Base-by-base conservation (phyloP, 2,113 vertebrate species). In the Ramphastos sulfuratus region DNA sequence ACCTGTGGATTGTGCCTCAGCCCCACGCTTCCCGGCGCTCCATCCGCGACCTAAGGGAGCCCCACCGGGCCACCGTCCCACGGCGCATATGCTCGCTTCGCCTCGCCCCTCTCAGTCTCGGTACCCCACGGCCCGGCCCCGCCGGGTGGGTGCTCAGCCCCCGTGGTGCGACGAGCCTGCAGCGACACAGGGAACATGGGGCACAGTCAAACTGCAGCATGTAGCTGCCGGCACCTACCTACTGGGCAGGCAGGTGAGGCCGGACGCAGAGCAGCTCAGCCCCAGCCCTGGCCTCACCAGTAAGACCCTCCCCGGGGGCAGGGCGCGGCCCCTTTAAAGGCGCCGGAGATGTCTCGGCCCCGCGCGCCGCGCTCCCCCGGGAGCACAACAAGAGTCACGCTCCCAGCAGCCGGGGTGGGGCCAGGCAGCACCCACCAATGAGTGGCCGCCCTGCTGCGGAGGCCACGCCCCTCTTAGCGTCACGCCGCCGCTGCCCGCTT, bases 301-400 rank as follows among this genome's bases (percentile, higher is more conserved):
- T n/a, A 17, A 7, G 9, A 2, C 5, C 3, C 46, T 54, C 46
- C 72, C 52, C 3, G 7, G 55, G 50, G 9, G 3, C 15, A 10
- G 7, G n/a, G 50, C 14, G 21, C 4, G 23, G 39, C 2, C 58
- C 80, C 80, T 72, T 78, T 90, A 71, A 75, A 23, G 17, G 30
- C 21, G 11, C 19, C 50, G 39, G 65, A 46, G 54, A 30, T 7
- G 73, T 90, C 80, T 84, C 80, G 58, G 2, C 46, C 9, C 70
- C 55, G 30, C 30, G 31, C 31, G 73, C 35, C 46, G 50, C n/a
- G 17, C 71, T 70, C 71, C 73, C 73, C 3, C 8, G 35, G 59
- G 80, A 65, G 59, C 39, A 83, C 86, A 89, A 30, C 86, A 89
- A 25, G 56, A 89, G 72, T 83, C 87, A 89, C 79, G 87, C 64